These are phyloP conservation scores for Anas platyrhynchos DNA, from an alignment of 2,113 vertebrate genomes.

Conservation along the genomic window DNA sequence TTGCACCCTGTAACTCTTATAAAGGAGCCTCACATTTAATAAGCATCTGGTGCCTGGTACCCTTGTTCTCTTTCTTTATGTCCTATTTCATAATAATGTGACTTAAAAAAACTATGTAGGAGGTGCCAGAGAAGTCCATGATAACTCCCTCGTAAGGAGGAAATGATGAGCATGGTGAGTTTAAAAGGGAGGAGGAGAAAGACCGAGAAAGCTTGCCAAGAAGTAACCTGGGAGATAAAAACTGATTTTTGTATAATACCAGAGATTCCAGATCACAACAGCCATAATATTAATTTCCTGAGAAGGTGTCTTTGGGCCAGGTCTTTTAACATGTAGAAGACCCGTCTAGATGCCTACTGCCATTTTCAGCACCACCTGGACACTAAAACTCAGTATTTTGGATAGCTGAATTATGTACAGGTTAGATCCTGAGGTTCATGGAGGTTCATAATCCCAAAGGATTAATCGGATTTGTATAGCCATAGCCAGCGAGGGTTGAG, in stretches of 20 bases:
- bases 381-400: not conserved
- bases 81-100: conserved; percentile 1
- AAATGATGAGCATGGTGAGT: not conserved
- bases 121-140: conserved; percentile 16
- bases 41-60: not conserved
- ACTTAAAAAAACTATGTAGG: conserved; percentile 38
- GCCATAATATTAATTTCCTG: not conserved
- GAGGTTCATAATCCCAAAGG: not conserved
- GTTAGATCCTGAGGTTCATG: not conserved
- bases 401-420: not conserved
- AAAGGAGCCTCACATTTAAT: not conserved
- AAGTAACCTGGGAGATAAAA: not conserved
- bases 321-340: not conserved
- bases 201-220: not conserved
- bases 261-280: not conserved
- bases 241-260: not conserved
- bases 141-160: conserved; percentile 22
- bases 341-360: not conserved
- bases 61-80: not conserved
- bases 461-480: not conserved
- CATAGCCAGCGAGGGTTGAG: not conserved
- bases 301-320: not conserved
- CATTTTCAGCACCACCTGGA: not conserved
- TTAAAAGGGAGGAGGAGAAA: not conserved
- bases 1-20: not conserved